Evolutionary conservation across 2,113 vertebrate genomes (phyloP).

Genomic region (Pelvicachromis taeniatus): DNA sequence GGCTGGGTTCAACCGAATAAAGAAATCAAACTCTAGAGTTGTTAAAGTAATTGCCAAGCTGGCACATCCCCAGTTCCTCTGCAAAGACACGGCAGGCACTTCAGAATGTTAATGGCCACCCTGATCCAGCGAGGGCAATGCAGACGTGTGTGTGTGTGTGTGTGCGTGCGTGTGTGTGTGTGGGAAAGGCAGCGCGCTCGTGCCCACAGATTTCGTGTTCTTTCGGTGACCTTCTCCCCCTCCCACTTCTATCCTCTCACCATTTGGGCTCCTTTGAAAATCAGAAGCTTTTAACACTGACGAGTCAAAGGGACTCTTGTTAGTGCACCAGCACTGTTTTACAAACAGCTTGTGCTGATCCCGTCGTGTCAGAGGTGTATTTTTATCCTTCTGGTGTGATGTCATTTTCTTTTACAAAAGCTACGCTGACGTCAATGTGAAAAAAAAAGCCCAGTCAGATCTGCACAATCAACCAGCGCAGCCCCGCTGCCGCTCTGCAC

Average conservation of each 20-base stretch:
- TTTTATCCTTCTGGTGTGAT: background rate
- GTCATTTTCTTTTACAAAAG: background rate
- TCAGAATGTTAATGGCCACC: slow-evolving; percentile 69
- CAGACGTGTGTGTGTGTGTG: slow-evolving; percentile 8
- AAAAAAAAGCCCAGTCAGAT: background rate
- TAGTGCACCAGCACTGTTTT: background rate
- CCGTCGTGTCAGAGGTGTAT: background rate
- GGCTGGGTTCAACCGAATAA: slow-evolving; percentile 44
- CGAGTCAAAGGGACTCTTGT: slow-evolving; percentile 9
- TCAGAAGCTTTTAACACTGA: slow-evolving; percentile 4
- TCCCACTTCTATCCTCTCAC: background rate
- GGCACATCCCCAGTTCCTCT: slow-evolving; percentile 61
- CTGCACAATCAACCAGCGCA: background rate
- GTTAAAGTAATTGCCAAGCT: slow-evolving; percentile 73
- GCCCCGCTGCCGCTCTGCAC: background rate
- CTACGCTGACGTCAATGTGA: background rate
- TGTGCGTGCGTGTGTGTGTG: background rate
- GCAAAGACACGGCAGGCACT: slow-evolving; percentile 49
- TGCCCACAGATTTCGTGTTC: slow-evolving; percentile 19
- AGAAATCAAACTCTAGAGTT: slow-evolving; percentile 55
- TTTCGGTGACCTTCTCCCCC: slow-evolving; percentile 36
- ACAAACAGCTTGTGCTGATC: background rate
- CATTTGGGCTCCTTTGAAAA: background rate
- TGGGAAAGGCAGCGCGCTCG: background rate
- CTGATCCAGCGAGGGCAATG: slow-evolving; percentile 50